Base-by-base conservation (phyloP, 2,113 vertebrate species). In the Gymnorhina tibicen region DNA sequence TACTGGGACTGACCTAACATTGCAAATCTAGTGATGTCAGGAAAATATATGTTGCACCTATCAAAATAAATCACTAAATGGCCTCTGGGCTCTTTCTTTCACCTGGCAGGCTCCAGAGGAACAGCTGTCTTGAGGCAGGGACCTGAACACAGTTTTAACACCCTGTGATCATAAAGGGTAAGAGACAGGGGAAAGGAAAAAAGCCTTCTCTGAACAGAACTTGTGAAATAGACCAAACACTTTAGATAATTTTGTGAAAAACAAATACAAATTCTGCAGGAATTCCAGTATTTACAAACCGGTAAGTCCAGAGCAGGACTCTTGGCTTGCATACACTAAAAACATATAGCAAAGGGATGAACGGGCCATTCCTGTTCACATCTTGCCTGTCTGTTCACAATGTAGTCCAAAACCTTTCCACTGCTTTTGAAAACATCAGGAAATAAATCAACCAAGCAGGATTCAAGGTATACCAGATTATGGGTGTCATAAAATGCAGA, bases 281-380 rank as follows among this genome's bases (percentile, higher is more conserved):
- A 69, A 66, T 46, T 49, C 30, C 5, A 49, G 6, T 60, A 44
- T 20, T 41, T 50, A 35, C 16, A 80, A 72, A 52, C 4, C 8
- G 66, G 1, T 27, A 52, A 35, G 7, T 56, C 24, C 35, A 53
- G 42, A 77, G 10, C 4, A 41, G 7, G 13, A 73, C 27, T 35
- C 5, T 1, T 9, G 21, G 8, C 6, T 53, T 44, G 8, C 0
- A 1, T 37, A 33, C 4, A 41, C 5, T 13, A 33, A 47, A 58
- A 39, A 58, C 0, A 4, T 8, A 18, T 21, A 63, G 11, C 7
- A 58, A 84, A 56, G 13, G 2, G 10, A 28, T 49, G 20, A 91
- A 60, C 11, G 22, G 33, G 14, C 4, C 0, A 3, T 28, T 41
- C 4, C 19, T 27, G 17, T 33, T 83, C 27, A 12, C 22, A 41